These are phyloP conservation scores for Sus cebifrons DNA, from an alignment of 2,797 vertebrate genomes.

Conservation along the genomic window DNA sequence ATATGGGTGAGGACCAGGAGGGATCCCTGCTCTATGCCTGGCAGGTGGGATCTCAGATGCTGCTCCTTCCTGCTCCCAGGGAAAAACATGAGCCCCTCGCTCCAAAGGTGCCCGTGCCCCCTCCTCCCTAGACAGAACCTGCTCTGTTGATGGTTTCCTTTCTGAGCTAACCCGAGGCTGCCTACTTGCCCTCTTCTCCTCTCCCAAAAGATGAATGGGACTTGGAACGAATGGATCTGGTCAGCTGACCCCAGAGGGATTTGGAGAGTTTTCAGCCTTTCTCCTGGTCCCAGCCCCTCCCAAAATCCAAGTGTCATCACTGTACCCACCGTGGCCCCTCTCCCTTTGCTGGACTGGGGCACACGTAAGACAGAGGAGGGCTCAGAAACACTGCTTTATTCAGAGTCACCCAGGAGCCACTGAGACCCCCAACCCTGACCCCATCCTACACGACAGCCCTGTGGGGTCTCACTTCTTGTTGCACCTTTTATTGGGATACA, in stretches of 20 bases:
- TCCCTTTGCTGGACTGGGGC: neutral
- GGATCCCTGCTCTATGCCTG: neutral
- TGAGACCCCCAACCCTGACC: neutral
- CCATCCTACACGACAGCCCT: no score
- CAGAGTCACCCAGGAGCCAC: neutral
- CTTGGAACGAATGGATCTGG: neutral
- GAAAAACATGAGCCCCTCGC: no score
- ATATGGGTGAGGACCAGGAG: neutral
- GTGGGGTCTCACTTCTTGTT: fast-evolving
- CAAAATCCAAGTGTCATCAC: neutral
- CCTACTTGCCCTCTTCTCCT: neutral
- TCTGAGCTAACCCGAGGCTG: neutral
- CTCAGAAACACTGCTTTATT: neutral
- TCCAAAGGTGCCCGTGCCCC: no score
- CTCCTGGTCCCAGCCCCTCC: neutral
- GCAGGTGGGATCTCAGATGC: neutral
- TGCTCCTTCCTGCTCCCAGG: neutral
- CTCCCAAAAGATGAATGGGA: neutral
- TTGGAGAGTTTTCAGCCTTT: neutral
- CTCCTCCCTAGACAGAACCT: neutral
- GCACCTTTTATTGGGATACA: fast-evolving
- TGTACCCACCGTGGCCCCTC: neutral
- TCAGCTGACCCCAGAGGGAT: neutral
- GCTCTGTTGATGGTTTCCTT: neutral
- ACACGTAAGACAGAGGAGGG: fast-evolving